Conservation (phyloP, 2,888 invertebrate species). For the Cremastobaeus sp. region DNA sequence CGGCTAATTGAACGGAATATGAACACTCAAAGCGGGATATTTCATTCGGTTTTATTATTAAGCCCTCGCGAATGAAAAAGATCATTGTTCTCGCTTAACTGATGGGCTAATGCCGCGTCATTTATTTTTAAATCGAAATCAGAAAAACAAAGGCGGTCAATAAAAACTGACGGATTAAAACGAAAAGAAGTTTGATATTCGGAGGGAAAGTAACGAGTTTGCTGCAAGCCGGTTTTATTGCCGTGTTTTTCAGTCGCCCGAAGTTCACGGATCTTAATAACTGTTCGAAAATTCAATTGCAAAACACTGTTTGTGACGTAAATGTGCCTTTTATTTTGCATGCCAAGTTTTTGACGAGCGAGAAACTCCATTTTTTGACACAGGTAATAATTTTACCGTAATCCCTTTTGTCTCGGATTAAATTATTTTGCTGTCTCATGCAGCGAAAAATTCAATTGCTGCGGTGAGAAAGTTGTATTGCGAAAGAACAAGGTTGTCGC, state of each 20-base stretch:
- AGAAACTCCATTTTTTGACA: constrained; percentile 44
- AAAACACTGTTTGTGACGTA: constrained; percentile 30
- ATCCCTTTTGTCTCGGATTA: constrained; percentile 40
- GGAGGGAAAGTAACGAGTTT: constrained; percentile 5
- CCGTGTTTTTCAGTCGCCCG: too few relatives aligned
- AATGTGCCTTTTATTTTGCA: constrained; percentile 36
- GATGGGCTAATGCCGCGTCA: constrained; percentile 4
- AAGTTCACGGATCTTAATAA: too few relatives aligned
- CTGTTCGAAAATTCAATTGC: constrained; percentile 42
- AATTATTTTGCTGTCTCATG: constrained; percentile 55
- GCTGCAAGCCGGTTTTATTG: constrained; percentile 3
- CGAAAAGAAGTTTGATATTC: constrained; percentile 10
- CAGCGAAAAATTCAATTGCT: constrained; percentile 58
- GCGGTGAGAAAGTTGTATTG: constrained; percentile 50
- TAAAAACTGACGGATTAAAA: constrained; percentile 4
- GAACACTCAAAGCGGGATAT: constrained; percentile 30
- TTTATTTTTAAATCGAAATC: constrained; percentile 13
- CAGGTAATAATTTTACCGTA: constrained; percentile 51
- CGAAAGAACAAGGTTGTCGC: constrained; percentile 45
- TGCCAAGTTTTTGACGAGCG: constrained; percentile 26
- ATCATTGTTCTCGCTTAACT: constrained; percentile 40
- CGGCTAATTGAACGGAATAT: constrained; percentile 45
- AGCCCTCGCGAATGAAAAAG: constrained; percentile 13
- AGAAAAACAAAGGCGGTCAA: constrained; percentile 10
- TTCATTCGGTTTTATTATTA: constrained; percentile 45